Percentiles rank a stretch among this genome's conserved stretches.
Conservation (phyloP, 2,888 invertebrate genomes). For the Muscina levida region DNA sequence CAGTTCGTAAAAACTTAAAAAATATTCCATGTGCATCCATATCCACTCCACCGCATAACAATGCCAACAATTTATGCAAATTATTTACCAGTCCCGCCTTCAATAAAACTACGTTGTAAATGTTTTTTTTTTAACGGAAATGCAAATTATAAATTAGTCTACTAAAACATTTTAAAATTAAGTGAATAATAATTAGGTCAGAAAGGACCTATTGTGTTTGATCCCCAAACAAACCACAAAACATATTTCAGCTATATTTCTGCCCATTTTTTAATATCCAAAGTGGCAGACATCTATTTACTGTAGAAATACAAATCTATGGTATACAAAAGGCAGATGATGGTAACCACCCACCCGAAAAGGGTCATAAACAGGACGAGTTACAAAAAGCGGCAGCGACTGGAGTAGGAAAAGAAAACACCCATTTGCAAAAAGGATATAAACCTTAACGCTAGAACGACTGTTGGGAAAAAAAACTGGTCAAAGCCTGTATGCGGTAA, state of each 20-base stretch:
- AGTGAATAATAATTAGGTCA: neutral
- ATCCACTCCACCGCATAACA: too few species aligned
- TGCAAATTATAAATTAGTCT: too few species aligned
- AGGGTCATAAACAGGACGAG: neutral
- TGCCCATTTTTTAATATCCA: neutral
- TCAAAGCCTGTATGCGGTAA: too few species aligned
- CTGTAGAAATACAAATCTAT: neutral
- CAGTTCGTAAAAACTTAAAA: too few species aligned
- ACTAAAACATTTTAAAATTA: neutral
- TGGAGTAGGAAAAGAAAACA: too few species aligned
- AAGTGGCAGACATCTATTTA: neutral
- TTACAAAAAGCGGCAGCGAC: too few species aligned
- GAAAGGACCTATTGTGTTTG: neutral
- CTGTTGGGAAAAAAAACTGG: neutral
- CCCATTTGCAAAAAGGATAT: neutral
- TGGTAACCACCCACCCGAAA: neutral
- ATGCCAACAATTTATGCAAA: too few species aligned
- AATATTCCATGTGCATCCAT: too few species aligned
- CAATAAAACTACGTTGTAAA: too few species aligned
- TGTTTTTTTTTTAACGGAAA: too few species aligned
- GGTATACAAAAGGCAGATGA: constrained; percentile 4
- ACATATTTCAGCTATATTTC: neutral
- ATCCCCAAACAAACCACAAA: neutral
- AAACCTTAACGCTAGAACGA: neutral
- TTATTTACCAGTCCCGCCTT: too few species aligned